A percentile compares a stretch with the other conserved stretches of the same genome.
phyloP scores from a whole-genome alignment of 2,113 vertebrate species.

The Ia io region DNA sequence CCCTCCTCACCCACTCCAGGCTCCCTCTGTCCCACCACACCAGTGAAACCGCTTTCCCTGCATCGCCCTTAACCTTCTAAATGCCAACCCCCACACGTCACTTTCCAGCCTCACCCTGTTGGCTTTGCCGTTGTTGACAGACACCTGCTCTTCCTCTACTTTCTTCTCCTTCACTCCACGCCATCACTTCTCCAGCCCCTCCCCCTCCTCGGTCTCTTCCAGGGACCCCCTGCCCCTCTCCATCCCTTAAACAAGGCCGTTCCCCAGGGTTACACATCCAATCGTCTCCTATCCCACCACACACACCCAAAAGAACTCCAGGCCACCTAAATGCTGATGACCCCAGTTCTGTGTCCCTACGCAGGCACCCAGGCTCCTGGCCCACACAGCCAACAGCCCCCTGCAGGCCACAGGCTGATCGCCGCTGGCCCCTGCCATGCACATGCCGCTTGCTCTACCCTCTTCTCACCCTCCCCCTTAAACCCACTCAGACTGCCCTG shows the following conservation, averaged over 20 bases:
- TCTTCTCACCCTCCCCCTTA: not conserved
- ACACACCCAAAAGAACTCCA: not conserved
- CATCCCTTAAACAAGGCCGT: not conserved
- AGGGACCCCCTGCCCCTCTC: not conserved
- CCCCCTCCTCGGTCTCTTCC: not conserved
- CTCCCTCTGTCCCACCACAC: accelerated
- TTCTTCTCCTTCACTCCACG: not conserved
- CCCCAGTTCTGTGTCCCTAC: too few species aligned
- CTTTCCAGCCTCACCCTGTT: not conserved
- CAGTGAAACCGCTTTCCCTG: too few species aligned
- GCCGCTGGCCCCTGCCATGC: not conserved
- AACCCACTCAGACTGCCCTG: not conserved
- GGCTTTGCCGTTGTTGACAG: not conserved
- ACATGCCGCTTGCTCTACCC: not conserved
- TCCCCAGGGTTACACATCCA: not conserved
- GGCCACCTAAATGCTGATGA: not conserved
- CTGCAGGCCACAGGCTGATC: too few species aligned
- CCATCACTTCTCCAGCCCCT: not conserved
- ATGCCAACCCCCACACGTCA: not conserved
- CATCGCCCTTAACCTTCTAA: not conserved
- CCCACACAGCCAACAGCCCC: not conserved
- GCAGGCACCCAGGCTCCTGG: not conserved
- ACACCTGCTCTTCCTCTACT: not conserved
- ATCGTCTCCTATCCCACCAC: not conserved
- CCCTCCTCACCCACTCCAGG: not conserved